Conservation (phyloP, 1,140 invertebrate species). For the Camponotus vicinus region DNA sequence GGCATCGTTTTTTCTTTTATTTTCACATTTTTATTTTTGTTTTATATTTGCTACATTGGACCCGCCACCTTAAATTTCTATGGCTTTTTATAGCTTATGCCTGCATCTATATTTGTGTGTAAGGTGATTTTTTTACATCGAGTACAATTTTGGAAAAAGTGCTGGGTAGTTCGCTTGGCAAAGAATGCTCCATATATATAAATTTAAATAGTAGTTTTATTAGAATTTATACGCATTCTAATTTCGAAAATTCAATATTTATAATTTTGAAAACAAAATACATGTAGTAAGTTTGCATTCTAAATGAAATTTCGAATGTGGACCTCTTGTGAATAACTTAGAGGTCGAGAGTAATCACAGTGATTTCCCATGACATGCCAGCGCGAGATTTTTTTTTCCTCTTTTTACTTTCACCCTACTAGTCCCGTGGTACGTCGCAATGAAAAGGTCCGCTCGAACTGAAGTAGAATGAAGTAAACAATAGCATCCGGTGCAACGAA, state of each 20-base stretch:
- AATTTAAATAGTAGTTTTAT: slow-evolving; percentile 3
- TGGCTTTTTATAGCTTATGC: too few relatives aligned
- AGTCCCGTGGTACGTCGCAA: background rate
- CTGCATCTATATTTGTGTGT: too few relatives aligned
- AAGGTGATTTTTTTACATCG: too few relatives aligned
- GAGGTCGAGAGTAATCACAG: slow-evolving; percentile 1
- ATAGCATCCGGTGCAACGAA: slow-evolving; percentile 56
- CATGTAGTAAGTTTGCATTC: too few relatives aligned
- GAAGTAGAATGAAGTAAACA: slow-evolving; percentile 67
- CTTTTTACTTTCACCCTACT: background rate
- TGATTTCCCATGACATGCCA: slow-evolving; percentile 36
- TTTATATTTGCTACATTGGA: too few relatives aligned
- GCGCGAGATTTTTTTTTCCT: background rate
- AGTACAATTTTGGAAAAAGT: too few relatives aligned
- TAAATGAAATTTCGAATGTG: background rate
- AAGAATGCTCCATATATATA: background rate
- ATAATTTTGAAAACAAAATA: slow-evolving; percentile 7
- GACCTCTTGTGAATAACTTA: background rate
- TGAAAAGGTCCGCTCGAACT: slow-evolving; percentile 55
- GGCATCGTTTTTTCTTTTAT: too few relatives aligned
- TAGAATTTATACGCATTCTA: background rate
- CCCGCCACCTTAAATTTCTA: too few relatives aligned
- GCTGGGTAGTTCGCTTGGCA: too few relatives aligned
- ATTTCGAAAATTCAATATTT: background rate
- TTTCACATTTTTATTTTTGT: too few relatives aligned